A percentile compares a stretch with the other conserved stretches of the same genome.
Evolutionary conservation across 2,888 invertebrate species (phyloP).

Genomic region (Coelopa pilipes): DNA sequence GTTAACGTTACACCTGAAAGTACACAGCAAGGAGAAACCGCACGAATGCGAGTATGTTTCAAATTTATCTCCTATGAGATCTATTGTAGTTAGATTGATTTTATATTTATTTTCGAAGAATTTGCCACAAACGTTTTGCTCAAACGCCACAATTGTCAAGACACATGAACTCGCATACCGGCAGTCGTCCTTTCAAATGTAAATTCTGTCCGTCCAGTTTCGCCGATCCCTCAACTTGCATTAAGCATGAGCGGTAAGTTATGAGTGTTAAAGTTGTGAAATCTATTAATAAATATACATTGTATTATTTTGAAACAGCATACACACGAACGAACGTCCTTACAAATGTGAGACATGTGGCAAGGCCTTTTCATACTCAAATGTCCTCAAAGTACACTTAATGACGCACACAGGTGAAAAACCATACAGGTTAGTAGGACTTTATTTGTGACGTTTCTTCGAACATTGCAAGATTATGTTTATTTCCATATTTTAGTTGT

Average conservation of each 20-base stretch:
- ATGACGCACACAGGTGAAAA: constrained; percentile 62
- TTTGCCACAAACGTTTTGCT: constrained; percentile 39
- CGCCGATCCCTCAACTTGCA: constrained; percentile 64
- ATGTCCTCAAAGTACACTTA: constrained; percentile 60
- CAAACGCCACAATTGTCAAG: constrained; percentile 53
- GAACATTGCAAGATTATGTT: not conserved
- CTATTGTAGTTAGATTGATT: constrained; percentile 8
- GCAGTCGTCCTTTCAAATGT: constrained; percentile 60
- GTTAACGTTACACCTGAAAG: constrained; percentile 57
- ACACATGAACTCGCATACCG: constrained; percentile 53
- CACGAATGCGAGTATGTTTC: constrained; percentile 62
- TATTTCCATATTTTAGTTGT: constrained; percentile 46
- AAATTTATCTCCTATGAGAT: too few species aligned
- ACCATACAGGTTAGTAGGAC: constrained; percentile 51
- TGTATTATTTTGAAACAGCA: constrained; percentile 45
- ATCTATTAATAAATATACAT: too few species aligned
- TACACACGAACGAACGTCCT: constrained; percentile 62
- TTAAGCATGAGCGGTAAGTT: constrained; percentile 61
- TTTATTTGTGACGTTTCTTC: not conserved
- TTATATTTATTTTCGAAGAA: constrained; percentile 10
- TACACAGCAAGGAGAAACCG: constrained; percentile 58
- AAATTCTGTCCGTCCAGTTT: constrained; percentile 61
- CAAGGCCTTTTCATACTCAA: constrained; percentile 58
- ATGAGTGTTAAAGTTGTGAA: constrained; percentile 39
- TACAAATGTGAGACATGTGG: constrained; percentile 57